Evolutionary conservation across 2,113 vertebrate genomes (phyloP).

Genomic region (Microtus montanus): DNA sequence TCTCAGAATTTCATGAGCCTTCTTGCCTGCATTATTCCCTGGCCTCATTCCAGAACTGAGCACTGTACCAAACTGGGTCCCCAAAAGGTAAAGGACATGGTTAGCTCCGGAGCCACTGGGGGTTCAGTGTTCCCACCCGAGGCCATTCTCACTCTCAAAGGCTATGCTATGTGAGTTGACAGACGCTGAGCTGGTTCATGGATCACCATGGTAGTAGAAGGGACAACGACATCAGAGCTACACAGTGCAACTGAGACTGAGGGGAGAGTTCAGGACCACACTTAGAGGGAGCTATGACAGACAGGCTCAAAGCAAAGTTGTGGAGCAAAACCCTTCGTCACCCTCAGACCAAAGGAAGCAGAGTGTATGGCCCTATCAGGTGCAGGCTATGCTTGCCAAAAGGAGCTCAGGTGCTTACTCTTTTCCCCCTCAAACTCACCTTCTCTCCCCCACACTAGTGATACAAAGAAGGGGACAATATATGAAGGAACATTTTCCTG

Average conservation of each 20-base stretch:
- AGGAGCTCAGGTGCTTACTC: not conserved
- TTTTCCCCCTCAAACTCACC: not conserved
- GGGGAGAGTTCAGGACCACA: not conserved
- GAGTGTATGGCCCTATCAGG: too few species aligned
- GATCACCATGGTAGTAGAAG: rapidly evolving
- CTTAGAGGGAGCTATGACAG: not conserved
- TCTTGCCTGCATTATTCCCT: not conserved
- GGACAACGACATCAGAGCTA: not conserved
- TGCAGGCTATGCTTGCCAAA: not conserved
- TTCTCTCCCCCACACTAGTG: not conserved
- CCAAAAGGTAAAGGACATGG: not conserved
- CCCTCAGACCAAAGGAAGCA: not conserved
- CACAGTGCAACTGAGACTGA: rapidly evolving
- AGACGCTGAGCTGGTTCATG: not conserved
- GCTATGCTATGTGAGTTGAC: not conserved
- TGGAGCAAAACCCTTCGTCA: not conserved
- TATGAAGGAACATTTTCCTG: not conserved
- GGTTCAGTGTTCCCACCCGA: not conserved
- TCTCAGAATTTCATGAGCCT: not conserved
- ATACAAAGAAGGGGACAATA: not conserved
- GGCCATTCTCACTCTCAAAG: not conserved
- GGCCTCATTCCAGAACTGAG: not conserved
- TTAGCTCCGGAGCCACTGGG: not conserved
- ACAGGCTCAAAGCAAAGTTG: not conserved
- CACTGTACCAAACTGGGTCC: not conserved